Conservation (phyloP, 1,140 invertebrate genomes). For the Brachionus paranguensis region DNA sequence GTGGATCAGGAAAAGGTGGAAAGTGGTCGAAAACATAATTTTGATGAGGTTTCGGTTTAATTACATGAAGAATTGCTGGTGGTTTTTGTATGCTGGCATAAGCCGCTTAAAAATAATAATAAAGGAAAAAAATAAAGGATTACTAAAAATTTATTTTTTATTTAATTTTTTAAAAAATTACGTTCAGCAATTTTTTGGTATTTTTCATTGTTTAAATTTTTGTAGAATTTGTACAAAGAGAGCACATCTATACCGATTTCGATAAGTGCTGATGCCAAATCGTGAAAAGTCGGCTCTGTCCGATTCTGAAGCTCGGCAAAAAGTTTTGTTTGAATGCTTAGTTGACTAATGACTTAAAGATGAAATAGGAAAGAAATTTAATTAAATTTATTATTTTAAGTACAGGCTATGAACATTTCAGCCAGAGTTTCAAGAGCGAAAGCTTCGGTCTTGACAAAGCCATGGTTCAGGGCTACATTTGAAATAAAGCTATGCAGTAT, state of each 20-base stretch:
- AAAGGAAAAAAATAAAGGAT: not conserved
- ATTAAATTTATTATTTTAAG: not conserved
- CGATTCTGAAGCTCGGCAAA: constrained; percentile 31
- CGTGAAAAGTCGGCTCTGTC: constrained; percentile 21
- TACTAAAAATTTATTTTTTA: not conserved
- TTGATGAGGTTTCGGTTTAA: not conserved
- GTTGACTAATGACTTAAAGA: constrained; percentile 7
- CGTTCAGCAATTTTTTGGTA: not conserved
- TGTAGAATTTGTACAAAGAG: not conserved
- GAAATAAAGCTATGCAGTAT: not conserved
- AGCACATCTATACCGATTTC: not conserved
- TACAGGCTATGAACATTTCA: constrained; percentile 29
- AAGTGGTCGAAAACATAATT: constrained; percentile 31
- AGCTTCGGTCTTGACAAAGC: not conserved
- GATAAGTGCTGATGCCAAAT: constrained; percentile 25
- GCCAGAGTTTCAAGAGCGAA: constrained; percentile 19
- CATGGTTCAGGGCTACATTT: not conserved
- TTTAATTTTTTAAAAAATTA: not conserved
- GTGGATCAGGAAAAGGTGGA: constrained; percentile 35
- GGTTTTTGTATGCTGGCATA: constrained; percentile 1
- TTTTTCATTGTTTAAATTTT: not conserved
- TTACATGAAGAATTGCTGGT: not conserved
- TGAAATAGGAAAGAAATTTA: not conserved
- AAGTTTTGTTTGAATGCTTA: constrained; percentile 19
- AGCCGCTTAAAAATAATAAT: not conserved